Evolutionary conservation across 1,140 invertebrate species (phyloP), one percentile per base, ranked within the genome.

Genomic region (Sycophila sp.): DNA sequence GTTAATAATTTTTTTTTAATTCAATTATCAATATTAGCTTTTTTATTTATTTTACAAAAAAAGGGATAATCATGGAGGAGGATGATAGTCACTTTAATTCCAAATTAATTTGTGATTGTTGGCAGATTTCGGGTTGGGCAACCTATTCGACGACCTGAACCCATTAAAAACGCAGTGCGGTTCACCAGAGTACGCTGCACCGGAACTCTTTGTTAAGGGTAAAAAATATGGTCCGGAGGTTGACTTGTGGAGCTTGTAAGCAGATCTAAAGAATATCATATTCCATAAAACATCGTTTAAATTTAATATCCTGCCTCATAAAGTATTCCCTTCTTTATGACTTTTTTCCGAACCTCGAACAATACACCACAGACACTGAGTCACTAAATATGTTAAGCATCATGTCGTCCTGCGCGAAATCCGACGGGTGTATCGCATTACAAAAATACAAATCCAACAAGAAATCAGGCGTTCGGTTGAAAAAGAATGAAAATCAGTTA

Each of bases 171-270:
- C 92, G 0, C 91, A 92, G 71, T 93, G 92, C 80, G 92, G 92
- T 24, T 93, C 92, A 28, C 89, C 92, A 3, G 92, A 93, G 82
- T 94, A 93, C 79, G 92, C 92, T 1, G 92, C 92, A 24, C 92
- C 92, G 0, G 92, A 93, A 81, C 83, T 93, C 11, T 92, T 92
- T 71, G 80, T 89, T 28, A 85, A 87, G 51, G 88, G 87, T 1
- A 88, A 88, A 69, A 83, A 84, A 63, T 93, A 93, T 78, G 91
- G 92, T 22, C 89, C 91, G n/a, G 91, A 92, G 83, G 89, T 93
- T 11, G 92, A 93, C 78, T 84, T 93, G 13, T 93, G 92, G 92
- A 93, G 91, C 80, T 83, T 93, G 91, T 92, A 75, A 86, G 90
- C 78, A 64, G 11, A 67, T 4, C 17, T 24, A 40, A 58, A 19